phyloP scores from a whole-genome alignment of 2,113 vertebrate species.

The Urocolius indicus region DNA sequence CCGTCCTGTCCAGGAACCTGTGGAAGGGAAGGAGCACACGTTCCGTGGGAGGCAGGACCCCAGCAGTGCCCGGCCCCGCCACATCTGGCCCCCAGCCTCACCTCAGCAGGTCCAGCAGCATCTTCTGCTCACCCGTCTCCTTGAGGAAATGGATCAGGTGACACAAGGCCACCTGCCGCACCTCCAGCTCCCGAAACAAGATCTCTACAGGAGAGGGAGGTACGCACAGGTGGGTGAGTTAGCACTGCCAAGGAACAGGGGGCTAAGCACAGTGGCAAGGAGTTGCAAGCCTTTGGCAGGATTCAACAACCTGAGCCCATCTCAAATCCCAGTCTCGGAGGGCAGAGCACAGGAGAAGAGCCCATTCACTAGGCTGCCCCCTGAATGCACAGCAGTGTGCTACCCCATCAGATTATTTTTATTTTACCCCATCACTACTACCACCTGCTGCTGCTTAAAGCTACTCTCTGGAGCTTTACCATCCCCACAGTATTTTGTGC shows the following conservation, averaged over 20 bases:
- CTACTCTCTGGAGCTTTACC: not conserved
- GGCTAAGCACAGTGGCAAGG: not conserved
- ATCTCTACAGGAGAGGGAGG: slow-evolving; percentile 78
- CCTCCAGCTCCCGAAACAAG: slow-evolving; percentile 88
- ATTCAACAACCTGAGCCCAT: not conserved
- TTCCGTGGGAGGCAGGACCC: not conserved
- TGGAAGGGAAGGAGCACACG: slow-evolving; percentile 19
- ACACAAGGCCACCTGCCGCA: slow-evolving; percentile 87
- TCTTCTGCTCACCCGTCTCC: slow-evolving; percentile 86
- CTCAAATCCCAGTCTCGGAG: not conserved
- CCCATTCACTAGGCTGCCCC: not conserved
- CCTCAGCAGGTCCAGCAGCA: slow-evolving; percentile 91
- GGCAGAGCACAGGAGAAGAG: not conserved
- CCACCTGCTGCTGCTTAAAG: not conserved
- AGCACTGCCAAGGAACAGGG: not conserved
- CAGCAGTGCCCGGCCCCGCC: not conserved
- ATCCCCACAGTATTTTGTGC: not conserved
- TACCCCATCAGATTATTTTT: not conserved
- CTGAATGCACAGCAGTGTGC: not conserved
- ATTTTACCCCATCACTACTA: not conserved
- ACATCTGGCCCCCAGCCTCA: slow-evolving; percentile 56
- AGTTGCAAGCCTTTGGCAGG: not conserved
- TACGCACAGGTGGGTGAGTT: not conserved
- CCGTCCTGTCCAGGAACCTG: slow-evolving; percentile 88
- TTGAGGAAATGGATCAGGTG: slow-evolving; percentile 93